Base-by-base conservation (phyloP, 1,140 invertebrate species). In the Halictus rubicundus region DNA sequence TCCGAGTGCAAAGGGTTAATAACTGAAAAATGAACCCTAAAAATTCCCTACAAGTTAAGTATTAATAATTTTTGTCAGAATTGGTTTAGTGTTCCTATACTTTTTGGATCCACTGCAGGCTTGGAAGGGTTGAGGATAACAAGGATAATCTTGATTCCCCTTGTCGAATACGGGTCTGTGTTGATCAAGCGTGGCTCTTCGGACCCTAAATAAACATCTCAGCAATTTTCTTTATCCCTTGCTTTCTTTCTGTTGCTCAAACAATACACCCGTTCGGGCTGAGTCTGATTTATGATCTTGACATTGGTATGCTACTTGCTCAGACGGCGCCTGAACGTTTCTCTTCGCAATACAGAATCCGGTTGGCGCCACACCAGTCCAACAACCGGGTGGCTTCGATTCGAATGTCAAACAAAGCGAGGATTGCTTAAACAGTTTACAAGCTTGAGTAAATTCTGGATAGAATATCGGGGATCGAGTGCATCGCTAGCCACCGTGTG, bases 211-310 rank as follows among this genome's bases (percentile, higher is more conserved):
- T 21, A 57, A 57, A n/a, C 54, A n/a, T 57, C 54, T 21, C 54
- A 9, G 54, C 54, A 57, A 57, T 57, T 57, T 57, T 7, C 54
- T 57, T 57, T n/a, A 21, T 8, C 21, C 54, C 21, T 57, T n/a
- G 54, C n/a, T n/a, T n/a, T n/a, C n/a, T 57, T 57, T 57, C 19
- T n/a, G 6, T 57, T 32, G 5, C 54, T n/a, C 54, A n/a, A n/a
- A 57, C 54, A 57, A 57, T 57, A 57, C 60, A 8, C 27, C 8
- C 60, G 60, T 7, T 16, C 14, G 1, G 12, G 2, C 27, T 37
- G 19, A 21, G 14, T 25, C 27, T 63, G 60, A 63, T 63, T 63
- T 63, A 63, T 9, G 60, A 21, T 63, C 60, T 63, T 63, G 60
- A 63, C 60, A 63, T 63, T 63, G 27, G 32, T 14, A 63, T 32